phyloP scores from a whole-genome alignment of 2,888 invertebrate species.

The Cistogaster globosa region DNA sequence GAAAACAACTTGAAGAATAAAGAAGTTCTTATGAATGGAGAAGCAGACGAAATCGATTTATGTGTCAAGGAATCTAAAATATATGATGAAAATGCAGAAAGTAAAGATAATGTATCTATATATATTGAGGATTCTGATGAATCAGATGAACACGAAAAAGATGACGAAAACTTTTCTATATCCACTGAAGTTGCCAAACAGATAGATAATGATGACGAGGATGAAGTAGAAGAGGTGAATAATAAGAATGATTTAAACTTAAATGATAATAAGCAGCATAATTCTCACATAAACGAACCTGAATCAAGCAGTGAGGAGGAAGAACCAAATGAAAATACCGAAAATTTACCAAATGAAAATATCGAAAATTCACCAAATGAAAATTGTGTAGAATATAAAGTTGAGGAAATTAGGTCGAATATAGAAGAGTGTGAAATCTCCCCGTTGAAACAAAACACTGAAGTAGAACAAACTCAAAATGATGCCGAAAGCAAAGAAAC shows the following conservation, averaged over 20 bases:
- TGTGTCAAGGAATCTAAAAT: constrained; percentile 9
- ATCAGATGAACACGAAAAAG: neutral
- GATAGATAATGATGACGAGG: constrained; percentile 6
- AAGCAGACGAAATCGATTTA: constrained; percentile 9
- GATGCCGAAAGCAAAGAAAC: neutral
- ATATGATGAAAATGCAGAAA: constrained; percentile 17
- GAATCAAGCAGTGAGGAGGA: neutral
- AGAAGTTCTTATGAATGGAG: neutral
- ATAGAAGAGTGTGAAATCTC: neutral
- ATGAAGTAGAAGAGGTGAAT: neutral
- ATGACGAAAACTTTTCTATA: constrained; percentile 11
- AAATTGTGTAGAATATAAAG: neutral
- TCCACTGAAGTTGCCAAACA: constrained; percentile 8
- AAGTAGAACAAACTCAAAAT: neutral
- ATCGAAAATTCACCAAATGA: neutral
- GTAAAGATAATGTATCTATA: constrained; percentile 15
- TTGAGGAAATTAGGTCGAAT: neutral
- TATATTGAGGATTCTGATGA: neutral
- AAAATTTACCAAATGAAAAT: neutral
- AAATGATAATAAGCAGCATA: neutral
- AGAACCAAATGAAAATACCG: neutral
- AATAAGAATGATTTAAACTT: neutral
- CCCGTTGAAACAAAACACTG: neutral
- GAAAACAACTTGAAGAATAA: constrained; percentile 7
- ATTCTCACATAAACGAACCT: neutral